Base-by-base conservation (phyloP, 2,113 vertebrate genomes). In the Brachypodius melanocephalos region DNA sequence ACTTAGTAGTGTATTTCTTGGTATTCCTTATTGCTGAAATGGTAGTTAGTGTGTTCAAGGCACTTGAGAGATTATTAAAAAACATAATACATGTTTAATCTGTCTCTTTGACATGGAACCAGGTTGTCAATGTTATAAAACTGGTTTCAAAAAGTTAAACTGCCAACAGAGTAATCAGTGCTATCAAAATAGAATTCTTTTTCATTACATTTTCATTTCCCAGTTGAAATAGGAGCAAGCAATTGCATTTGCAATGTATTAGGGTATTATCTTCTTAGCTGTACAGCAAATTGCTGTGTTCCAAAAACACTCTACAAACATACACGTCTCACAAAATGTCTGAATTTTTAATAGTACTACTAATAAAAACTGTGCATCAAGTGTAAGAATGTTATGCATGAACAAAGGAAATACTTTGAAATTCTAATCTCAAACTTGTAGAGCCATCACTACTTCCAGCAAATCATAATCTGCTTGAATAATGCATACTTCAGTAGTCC, bases 141-240 rank as follows among this genome's bases (percentile, higher is more conserved):
- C 65, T 20, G 11, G 12, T 57, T 80, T 69, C 17, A 8, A 77
- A 83, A 90, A 92, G 54, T 36, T 92, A 83, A 93, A 63, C 55
- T 90, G 76, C 38, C 79, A 83, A 34, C 34, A 34, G 83, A 74
- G 59, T 80, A 94, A 93, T 72, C 68, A 80, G 25, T 43, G 26
- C 8, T 55, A 89, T 66, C 59, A 92, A 78, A 90, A 95, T 46
- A 10, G 49, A 90, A 85, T 89, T 81, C 73, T 62, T 29, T 77
- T 93, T 86, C 48, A 38, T 86, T 92, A 65, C 21, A 42, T 84
- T 92, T 92, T 93, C 19, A 79, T 91, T 90, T 93, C 55, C 75
- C 75, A 62, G 42, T 26, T 91, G 81, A 82, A 93, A 68, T 17
- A 81, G 31, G 48, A 75, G 40, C 28, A 91, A 87, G 66, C 29